phyloP scores from a whole-genome alignment of 2,797 vertebrate species.

The Rhinoraja longicauda region DNA sequence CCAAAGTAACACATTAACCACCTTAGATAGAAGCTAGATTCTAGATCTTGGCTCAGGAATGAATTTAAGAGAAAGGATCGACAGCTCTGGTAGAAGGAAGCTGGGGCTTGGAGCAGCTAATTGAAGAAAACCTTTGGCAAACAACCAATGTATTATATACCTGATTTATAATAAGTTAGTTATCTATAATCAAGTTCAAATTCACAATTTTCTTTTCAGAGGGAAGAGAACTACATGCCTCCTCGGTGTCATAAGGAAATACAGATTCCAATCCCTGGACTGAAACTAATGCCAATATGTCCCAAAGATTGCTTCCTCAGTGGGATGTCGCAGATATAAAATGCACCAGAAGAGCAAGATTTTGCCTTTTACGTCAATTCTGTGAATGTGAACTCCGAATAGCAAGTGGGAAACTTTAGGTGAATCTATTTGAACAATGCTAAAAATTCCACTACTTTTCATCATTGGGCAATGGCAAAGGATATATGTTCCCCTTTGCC shows the following conservation, averaged over 20 bases:
- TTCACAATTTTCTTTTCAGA: neutral
- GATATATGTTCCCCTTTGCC: too few species aligned
- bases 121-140: neutral
- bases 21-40: conserved; percentile 27
- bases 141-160: neutral
- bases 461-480: neutral
- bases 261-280: too few species aligned
- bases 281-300: neutral
- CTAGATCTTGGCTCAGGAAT: neutral
- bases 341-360: neutral
- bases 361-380: neutral
- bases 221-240: neutral
- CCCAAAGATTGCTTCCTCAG: neutral
- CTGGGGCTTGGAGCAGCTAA: neutral
- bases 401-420: neutral
- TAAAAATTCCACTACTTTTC: neutral
- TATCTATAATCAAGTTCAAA: neutral
- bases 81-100: neutral
- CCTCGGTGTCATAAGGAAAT: too few species aligned
- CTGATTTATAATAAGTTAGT: neutral
- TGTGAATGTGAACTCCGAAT: neutral
- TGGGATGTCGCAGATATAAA: neutral
- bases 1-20: conserved; percentile 29
- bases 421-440: neutral
- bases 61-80: conserved; percentile 7